Base-by-base conservation (phyloP, 2,888 invertebrate genomes). In the Harpalus rufipes region DNA sequence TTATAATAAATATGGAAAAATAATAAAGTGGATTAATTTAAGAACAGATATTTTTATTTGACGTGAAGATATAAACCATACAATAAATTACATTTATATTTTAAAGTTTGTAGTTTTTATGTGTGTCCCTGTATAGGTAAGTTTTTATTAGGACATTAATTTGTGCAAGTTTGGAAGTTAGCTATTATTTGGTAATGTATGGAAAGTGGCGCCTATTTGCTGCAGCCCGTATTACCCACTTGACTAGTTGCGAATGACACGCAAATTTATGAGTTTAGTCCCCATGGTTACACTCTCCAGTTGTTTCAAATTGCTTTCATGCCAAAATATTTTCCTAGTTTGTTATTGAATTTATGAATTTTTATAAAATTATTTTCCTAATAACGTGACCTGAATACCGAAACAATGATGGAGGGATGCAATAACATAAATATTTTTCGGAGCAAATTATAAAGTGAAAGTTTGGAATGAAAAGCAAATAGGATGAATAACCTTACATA, bases 241-340 rank as follows among this genome's bases (percentile, higher is more conserved):
- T 21, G n/a, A n/a, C 68, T 39, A 4, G 68, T 68, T 68, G 68
- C 68, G 68, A 68, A 68, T 68, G 68, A 68, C 68, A 41, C 32
- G 39, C 25, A 68, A 68, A 68, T 68, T 39, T 68, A 68, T 68
- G 68, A 68, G 14, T 68, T 68, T 39, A 39, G 68, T 68, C 32
- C 14, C 68, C 68, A 68, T 68, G 68, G 68, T 39, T 68, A 68
- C 68, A 39, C 39, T 39, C 68, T n/a, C 14, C 68, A 32, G 5
- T 68, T 68, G 68, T 39, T 39, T 68, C 14, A 68, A 68, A 68
- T 68, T 68, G 68, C 68, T 39, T 59, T 39, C 39, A 68, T 39
- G 68, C 14, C 32, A 39, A 25, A 39, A 65, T 65, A 32, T 65
- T 39, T 65, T 65, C 32, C 32, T 68, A 39, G 14, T 14, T 4